Evolutionary conservation across 1,140 invertebrate genomes (phyloP).

Genomic region (Epicauta chinensis): DNA sequence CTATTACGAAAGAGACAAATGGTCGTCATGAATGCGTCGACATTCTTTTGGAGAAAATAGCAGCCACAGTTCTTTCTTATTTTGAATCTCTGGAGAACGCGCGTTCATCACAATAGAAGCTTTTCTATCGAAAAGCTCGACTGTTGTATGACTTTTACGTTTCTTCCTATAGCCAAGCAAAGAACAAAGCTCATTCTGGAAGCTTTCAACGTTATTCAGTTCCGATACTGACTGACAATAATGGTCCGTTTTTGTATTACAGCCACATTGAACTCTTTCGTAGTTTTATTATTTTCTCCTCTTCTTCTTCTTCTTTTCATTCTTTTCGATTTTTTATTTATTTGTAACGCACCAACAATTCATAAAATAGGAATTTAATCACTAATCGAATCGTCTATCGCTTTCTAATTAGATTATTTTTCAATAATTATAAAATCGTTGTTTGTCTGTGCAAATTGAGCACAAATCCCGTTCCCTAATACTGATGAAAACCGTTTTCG

Average conservation of each 20-base stretch:
- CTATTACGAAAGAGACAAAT: slow-evolving; percentile 19
- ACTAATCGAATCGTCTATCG: no score
- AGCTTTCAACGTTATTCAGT: slow-evolving; percentile 39
- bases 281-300: no score
- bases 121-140: slow-evolving; percentile 35
- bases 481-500: slow-evolving; percentile 36
- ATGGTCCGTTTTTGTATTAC: slow-evolving; percentile 34
- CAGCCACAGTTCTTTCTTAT: slow-evolving; percentile 36
- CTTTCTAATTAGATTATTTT: no score
- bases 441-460: no score
- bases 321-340: no score
- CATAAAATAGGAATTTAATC: no score
- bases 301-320: no score
- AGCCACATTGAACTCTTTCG: slow-evolving; percentile 24
- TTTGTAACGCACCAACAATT: no score
- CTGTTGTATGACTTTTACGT: slow-evolving; percentile 41
- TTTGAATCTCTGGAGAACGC: slow-evolving; percentile 35
- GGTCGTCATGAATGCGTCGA: slow-evolving; percentile 24
- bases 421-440: no score
- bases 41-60: slow-evolving; percentile 33
- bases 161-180: slow-evolving; percentile 34
- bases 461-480: slow-evolving; percentile 27
- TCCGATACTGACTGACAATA: slow-evolving; percentile 39
- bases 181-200: slow-evolving; percentile 40
- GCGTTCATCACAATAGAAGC: slow-evolving; percentile 32